phyloP scores from a whole-genome alignment of 2,797 vertebrate species.

The Picus viridis region DNA sequence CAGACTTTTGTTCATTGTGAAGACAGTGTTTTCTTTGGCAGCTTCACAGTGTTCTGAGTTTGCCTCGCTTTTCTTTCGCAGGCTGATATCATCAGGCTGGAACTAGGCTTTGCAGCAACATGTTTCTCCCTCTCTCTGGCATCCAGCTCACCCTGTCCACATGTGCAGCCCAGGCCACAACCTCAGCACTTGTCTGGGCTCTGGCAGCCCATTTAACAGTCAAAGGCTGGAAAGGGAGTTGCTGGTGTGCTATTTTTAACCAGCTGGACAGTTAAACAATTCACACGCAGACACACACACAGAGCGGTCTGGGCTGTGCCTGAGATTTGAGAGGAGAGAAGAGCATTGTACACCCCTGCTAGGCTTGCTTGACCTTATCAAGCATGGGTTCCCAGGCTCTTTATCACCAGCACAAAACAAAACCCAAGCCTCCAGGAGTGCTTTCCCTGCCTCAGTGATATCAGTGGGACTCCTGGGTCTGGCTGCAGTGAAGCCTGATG shows the following conservation, averaged over 20 bases:
- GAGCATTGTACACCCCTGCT: not conserved
- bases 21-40: slow-evolving; percentile 72
- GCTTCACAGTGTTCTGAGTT: slow-evolving; percentile 40
- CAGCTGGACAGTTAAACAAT: slow-evolving; percentile 56
- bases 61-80: slow-evolving; percentile 35
- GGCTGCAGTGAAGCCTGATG: not conserved
- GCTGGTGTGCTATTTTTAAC: slow-evolving; percentile 68
- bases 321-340: slow-evolving; percentile 6
- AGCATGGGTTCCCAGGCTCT: not conserved
- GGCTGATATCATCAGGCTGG: slow-evolving; percentile 56
- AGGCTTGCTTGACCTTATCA: slow-evolving; percentile 19
- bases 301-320: not conserved
- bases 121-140: slow-evolving; percentile 37
- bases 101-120: not conserved
- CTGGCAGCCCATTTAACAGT: slow-evolving; percentile 20
- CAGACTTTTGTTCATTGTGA: slow-evolving; percentile 73
- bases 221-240: slow-evolving; percentile 54
- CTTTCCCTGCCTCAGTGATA: not conserved
- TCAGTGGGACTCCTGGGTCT: not conserved
- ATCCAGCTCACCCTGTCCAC: slow-evolving; percentile 18
- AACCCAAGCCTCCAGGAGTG: not conserved
- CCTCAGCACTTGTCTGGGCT: slow-evolving; percentile 50
- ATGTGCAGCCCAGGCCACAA: slow-evolving; percentile 30
- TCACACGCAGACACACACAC: slow-evolving; percentile 14
- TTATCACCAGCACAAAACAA: not conserved